Evolutionary conservation across 2,113 vertebrate species (phyloP).

Genomic region (Sphaerodactylus townsendi): DNA sequence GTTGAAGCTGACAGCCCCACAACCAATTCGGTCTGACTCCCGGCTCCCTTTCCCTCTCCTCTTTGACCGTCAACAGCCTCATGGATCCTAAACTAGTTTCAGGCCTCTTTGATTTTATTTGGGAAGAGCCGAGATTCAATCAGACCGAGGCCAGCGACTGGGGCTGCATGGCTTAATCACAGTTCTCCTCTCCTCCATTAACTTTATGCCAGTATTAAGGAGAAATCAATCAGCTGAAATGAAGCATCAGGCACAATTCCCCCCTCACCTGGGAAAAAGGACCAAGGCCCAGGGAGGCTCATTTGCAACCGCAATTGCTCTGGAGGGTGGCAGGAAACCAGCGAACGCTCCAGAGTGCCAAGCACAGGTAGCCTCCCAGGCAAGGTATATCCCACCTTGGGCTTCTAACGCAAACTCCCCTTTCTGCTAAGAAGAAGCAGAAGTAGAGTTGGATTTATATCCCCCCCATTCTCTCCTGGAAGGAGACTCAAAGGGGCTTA

Average conservation of each 20-base stretch:
- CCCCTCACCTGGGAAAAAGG: conserved; percentile 31
- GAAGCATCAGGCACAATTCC: conserved; percentile 40
- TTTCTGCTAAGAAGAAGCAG: background rate
- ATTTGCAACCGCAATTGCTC: conserved; percentile 20
- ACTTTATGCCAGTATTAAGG: conserved; percentile 51
- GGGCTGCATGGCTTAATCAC: conserved; percentile 33
- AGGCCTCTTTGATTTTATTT: background rate
- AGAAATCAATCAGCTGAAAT: conserved; percentile 58
- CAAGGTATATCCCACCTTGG: background rate
- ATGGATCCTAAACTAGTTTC: background rate
- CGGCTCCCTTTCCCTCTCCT: background rate
- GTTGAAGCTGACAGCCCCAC: background rate
- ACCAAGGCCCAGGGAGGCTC: background rate
- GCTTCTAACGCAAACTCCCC: background rate
- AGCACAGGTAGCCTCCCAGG: conserved; percentile 34
- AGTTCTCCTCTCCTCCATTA: conserved; percentile 36
- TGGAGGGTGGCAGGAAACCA: background rate
- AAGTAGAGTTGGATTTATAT: too few species aligned
- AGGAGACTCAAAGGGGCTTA: too few species aligned
- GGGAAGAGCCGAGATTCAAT: background rate
- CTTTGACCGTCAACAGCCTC: background rate
- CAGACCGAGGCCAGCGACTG: conserved; percentile 17
- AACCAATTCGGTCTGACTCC: background rate
- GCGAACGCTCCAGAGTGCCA: background rate
- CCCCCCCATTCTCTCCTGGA: too few species aligned